Conservation (phyloP, 2,888 invertebrate species). For the Acheta domesticus region DNA sequence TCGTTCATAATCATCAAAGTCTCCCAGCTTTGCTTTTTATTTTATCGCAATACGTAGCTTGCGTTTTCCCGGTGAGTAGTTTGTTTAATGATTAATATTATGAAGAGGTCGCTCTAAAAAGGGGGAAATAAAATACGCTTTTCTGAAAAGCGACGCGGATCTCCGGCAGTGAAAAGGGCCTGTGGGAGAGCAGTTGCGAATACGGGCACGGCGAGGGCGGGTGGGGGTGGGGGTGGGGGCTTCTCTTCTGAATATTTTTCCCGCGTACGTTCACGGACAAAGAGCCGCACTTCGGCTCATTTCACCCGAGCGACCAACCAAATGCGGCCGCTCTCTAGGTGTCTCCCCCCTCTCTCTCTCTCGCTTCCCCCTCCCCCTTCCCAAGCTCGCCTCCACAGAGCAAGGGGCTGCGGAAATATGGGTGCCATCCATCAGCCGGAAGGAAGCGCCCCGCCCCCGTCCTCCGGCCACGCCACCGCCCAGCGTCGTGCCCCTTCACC, state of each 20-base stretch:
- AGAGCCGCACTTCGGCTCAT: background rate
- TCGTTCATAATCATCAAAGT: no score
- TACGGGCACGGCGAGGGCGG: no score
- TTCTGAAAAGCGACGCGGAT: background rate
- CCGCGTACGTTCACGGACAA: background rate
- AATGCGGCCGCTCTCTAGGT: no score
- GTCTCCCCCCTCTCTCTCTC: no score
- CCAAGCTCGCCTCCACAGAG: background rate
- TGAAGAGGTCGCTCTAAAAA: background rate
- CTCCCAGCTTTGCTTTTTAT: no score
- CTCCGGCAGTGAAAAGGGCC: background rate
- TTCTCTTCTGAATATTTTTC: background rate
- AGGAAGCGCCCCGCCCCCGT: background rate
- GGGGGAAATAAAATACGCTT: no score
- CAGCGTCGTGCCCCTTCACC: background rate
- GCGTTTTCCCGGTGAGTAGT: background rate
- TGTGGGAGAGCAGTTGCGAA: background rate
- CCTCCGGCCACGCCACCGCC: background rate
- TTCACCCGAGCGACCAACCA: background rate
- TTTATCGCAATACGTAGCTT: background rate
- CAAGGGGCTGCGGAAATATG: background rate
- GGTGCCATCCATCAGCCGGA: slow-evolving; percentile 3
- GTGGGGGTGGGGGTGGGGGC: no score
- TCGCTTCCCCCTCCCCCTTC: no score
- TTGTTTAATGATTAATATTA: background rate